Base-by-base conservation (phyloP, 2,888 invertebrate genomes). In the Pterostichus niger region DNA sequence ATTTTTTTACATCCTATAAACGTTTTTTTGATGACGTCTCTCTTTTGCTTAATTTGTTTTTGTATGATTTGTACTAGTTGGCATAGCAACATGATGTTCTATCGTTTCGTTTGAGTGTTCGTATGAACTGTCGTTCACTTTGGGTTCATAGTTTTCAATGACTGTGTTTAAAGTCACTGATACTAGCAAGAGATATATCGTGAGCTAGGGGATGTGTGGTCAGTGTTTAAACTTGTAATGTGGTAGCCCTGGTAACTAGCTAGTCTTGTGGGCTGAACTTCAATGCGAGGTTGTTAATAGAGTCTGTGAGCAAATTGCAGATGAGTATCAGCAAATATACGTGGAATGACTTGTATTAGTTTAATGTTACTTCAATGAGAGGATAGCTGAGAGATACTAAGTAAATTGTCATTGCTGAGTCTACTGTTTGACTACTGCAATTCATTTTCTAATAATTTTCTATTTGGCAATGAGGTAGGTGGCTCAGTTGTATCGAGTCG, bases 291-390 rank as follows among this genome's bases (percentile, higher is more conserved):
- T 5, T n/a, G 24, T 0, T 59, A 59, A 59, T 59, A 17, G 35
- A 1, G 5, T 11, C 13, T 11, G 11, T n/a, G 64, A 64, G 64
- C 33, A 64, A 64, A 64, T 64, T 35, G 64, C n/a, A 11, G 64
- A 64, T 64, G 33, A 64, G 35, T 64, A 64, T 64, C 35, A 33
- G 40, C 64, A 35, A 64, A 64, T 33, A 64, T 15, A 59, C 35
- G 7, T 33, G 33, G 64, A 64, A 13, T 64, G 35, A 64, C 64
- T 64, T 64, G 64, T 64, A 64, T 64, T 64, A 64, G 64, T 64
- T 64, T 35, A 64, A 64, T 13, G 64, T 13, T 64, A n/a, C 4
- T n/a, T 11, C 11, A 13, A 33, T 35, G 33, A 31, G 6, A 33
- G 6, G 64, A 35, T 13, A 6, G 64, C 2, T n/a, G 5, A 59